Percentiles rank a stretch among this genome's conserved stretches.
phyloP scores from a whole-genome alignment of 2,113 vertebrate species.

The Trematocara nigrifrons region DNA sequence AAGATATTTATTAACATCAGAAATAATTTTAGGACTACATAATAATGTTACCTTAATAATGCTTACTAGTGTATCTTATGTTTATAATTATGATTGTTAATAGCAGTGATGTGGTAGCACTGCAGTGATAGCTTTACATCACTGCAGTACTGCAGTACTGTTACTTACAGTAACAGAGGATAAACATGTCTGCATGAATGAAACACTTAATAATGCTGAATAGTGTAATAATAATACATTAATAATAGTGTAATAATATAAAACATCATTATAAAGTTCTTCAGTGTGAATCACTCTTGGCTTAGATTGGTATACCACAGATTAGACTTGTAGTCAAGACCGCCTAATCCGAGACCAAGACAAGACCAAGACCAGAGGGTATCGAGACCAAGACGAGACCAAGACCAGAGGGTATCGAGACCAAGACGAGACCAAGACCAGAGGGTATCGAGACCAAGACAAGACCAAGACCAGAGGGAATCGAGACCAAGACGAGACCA shows the following conservation, averaged over 20 bases:
- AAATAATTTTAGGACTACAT: neutral
- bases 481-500: no score
- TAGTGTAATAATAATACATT: neutral
- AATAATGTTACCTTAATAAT: neutral
- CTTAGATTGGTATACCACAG: neutral
- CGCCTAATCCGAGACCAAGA: no score
- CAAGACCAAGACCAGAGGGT: no score
- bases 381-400: no score
- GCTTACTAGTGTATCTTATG: neutral
- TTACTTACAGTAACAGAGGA: neutral
- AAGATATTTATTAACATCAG: neutral
- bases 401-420: no score
- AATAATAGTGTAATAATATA: accelerated
- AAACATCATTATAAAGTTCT: neutral
- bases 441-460: no score
- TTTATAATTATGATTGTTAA: neutral
- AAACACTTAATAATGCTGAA: neutral
- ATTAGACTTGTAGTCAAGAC: no score
- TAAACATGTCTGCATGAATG: neutral
- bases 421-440: no score
- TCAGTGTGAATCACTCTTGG: neutral
- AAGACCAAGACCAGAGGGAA: no score
- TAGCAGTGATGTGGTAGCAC: neutral
- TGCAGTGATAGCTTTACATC: neutral
- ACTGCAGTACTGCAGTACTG: no score